Percentiles rank a stretch among this genome's conserved stretches.
Conservation (phyloP, 2,797 vertebrate genomes). For the Lepilemur ruficaudatus region DNA sequence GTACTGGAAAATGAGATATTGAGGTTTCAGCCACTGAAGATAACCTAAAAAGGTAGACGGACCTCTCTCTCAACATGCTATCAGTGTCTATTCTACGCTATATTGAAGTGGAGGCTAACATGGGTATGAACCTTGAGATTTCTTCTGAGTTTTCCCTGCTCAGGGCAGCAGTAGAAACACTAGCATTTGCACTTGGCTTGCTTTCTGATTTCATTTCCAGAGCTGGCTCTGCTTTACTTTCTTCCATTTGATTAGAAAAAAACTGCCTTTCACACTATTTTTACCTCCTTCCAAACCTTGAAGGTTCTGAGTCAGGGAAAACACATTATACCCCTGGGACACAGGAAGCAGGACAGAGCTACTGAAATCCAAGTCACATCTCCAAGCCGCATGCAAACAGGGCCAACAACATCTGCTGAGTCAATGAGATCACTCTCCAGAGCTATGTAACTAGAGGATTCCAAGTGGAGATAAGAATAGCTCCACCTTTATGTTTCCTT, state of each 20-base stretch:
- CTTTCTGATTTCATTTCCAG: neutral
- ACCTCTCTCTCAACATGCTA: neutral
- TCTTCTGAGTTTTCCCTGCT: neutral
- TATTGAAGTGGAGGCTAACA: neutral
- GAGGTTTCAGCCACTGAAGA: neutral
- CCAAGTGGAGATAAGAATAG: neutral
- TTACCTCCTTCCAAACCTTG: conserved; percentile 1
- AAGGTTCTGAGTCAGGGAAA: conserved; percentile 42
- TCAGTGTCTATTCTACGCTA: neutral
- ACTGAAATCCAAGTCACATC: neutral
- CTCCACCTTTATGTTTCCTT: neutral
- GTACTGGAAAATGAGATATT: neutral
- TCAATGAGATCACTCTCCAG: neutral
- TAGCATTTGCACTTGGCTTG: neutral
- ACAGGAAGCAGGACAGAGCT: neutral
- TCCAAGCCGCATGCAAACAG: neutral
- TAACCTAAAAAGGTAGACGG: neutral
- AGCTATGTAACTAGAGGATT: neutral
- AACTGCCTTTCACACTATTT: conserved; percentile 18
- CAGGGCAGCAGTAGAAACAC: neutral
- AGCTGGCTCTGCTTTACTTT: neutral
- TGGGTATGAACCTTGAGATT: neutral
- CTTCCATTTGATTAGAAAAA: conserved; percentile 29
- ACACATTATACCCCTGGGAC: neutral
- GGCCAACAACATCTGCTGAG: neutral